Base-by-base conservation (phyloP, 1,140 invertebrate genomes). In the Chrysomallon squamiferum region DNA sequence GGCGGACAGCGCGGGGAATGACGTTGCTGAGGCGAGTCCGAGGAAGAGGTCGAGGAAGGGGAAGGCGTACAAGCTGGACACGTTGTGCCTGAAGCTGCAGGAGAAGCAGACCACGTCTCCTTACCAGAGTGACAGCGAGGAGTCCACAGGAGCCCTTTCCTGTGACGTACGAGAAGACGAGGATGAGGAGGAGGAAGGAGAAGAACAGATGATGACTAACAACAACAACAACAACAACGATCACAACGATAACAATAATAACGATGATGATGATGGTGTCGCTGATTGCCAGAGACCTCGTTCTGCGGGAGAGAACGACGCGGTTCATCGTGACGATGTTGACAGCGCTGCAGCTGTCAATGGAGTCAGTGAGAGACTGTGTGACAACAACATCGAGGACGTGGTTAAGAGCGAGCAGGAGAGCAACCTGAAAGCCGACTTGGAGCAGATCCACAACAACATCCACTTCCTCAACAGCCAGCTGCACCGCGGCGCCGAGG, bases 1-100 rank as follows among this genome's bases (percentile, higher is more conserved):
- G 47, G 47, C 25, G 11, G 3, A 2, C 41, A 49, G 41, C 45
- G 35, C 38, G 56, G 29, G 29, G 33, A 61, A 38, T 9, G 20
- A 57, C n/a, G 69, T 62, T 52, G 65, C 22, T 47, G 72, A 63
- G 15, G 71, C 68, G 25, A 71, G 50, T 41, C 70, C 74, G 11
- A 69, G 81, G 38, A 93, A 91, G 59, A 90, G 89, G 74, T 88
- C 92, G 35, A 88, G 93, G 64, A 95, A 95, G 80, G 93, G 92
- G 0, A 90, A 89, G 59, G 92, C 93, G 0, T 90, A 90, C 73
- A 94, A 93, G 65, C 81, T 94, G 41, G 90, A 92, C 30, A 87
- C 88, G 2, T 86, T 89, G 2, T 83, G 88, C 5, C 69, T 89
- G 52, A 84, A 87, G 29, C 80, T 88, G 2, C 85, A 86, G 59